Conservation (phyloP, 2,113 vertebrate species). For the Saguinus midas region DNA sequence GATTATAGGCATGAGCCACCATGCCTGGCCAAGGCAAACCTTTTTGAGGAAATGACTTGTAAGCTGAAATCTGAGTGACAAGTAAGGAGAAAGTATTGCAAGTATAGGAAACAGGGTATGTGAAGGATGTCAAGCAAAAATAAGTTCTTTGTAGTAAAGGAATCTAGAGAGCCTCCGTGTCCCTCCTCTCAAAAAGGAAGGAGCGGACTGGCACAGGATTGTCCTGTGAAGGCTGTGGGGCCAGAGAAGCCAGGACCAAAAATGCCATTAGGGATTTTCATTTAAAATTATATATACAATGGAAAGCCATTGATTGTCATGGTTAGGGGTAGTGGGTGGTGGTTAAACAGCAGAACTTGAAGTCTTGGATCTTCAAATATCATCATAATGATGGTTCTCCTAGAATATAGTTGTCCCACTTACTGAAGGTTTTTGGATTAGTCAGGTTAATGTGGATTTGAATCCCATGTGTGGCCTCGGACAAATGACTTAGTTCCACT, state of each 20-base stretch:
- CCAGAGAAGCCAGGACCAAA: neutral
- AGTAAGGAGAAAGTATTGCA: neutral
- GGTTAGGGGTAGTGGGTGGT: too few relatives aligned
- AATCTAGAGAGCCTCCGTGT: neutral
- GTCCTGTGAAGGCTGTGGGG: too few relatives aligned
- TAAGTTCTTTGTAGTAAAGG: neutral
- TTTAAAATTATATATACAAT: neutral
- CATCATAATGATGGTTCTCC: neutral
- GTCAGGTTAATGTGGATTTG: neutral
- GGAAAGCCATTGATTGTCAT: neutral
- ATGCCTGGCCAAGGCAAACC: neutral
- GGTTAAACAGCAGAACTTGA: neutral
- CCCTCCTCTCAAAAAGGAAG: neutral
- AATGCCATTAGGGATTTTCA: neutral
- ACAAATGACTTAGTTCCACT: neutral
- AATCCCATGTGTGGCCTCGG: neutral
- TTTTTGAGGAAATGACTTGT: neutral
- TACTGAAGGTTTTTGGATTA: neutral
- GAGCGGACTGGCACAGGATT: fast-evolving
- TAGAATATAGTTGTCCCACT: neutral
- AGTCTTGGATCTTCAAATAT: neutral
- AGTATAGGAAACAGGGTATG: neutral
- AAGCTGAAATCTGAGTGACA: neutral
- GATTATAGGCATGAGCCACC: too few relatives aligned
- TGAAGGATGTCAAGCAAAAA: neutral